Conservation (phyloP, 2,113 vertebrate genomes). For the Ploceus nigricollis region DNA sequence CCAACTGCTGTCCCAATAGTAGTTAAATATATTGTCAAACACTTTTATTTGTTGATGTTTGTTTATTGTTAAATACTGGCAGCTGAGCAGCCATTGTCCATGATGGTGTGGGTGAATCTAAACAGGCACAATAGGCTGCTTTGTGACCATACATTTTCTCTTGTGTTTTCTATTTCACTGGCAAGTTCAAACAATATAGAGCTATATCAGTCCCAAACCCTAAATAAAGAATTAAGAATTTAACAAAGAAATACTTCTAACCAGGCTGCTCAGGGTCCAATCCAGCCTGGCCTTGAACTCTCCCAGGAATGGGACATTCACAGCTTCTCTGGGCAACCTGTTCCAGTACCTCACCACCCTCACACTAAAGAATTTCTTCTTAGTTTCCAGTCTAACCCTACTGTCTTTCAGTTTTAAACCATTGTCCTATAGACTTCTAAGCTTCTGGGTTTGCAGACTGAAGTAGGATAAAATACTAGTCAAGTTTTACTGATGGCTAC, state of each 20-base stretch:
- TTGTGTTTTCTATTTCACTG: not conserved
- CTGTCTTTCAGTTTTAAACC: not conserved
- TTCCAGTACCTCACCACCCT: not conserved
- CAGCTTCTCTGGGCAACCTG: not conserved
- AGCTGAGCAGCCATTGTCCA: slow-evolving; percentile 19
- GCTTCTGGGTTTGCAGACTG: not conserved
- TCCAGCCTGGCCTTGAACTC: not conserved
- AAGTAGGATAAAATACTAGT: not conserved
- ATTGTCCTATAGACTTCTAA: not conserved
- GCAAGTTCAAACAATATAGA: not conserved
- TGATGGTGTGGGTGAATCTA: not conserved
- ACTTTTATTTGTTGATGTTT: not conserved
- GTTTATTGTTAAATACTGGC: slow-evolving; percentile 12
- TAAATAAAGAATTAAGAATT: not conserved
- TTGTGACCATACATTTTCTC: not conserved
- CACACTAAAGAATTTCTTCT: not conserved
- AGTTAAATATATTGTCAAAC: not conserved
- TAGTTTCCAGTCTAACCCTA: not conserved
- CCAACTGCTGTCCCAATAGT: not conserved
- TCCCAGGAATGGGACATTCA: not conserved
- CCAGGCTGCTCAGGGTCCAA: not conserved
- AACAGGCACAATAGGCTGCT: not conserved
- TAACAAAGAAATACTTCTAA: not conserved
- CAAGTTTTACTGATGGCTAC: not conserved
- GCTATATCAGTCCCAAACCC: not conserved